phyloP scores from a whole-genome alignment of 2,113 vertebrate genomes.

The Pituophis catenifer region DNA sequence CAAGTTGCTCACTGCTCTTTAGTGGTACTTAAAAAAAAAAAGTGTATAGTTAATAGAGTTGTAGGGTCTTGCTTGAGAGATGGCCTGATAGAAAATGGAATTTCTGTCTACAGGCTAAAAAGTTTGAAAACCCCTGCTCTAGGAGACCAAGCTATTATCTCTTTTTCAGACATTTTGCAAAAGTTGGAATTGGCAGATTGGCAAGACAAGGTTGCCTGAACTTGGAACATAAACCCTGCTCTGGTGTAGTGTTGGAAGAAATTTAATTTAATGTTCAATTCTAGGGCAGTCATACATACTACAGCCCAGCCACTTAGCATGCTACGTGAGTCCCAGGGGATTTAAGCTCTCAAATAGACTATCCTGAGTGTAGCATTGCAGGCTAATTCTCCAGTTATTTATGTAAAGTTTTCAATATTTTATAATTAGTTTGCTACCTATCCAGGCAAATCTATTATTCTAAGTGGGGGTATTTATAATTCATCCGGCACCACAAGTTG shows the following conservation, averaged over 20 bases:
- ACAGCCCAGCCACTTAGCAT: background rate
- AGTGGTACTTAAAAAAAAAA: background rate
- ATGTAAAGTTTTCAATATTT: background rate
- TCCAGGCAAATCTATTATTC: background rate
- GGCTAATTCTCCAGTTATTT: background rate
- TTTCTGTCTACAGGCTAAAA: background rate
- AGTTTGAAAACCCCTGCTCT: background rate
- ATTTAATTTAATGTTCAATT: rapidly evolving
- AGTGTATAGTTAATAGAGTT: background rate
- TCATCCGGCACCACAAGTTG: background rate
- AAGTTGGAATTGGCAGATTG: background rate
- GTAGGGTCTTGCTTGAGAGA: background rate
- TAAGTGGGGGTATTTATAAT: background rate
- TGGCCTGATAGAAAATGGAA: background rate
- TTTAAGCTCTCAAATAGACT: background rate
- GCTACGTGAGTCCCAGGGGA: too few species aligned
- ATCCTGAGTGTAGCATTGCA: background rate
- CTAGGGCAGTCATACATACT: background rate
- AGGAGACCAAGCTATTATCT: background rate
- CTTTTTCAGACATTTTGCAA: background rate
- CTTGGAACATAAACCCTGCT: background rate
- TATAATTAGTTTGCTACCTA: constrained; percentile 8
- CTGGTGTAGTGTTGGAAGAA: too few species aligned
- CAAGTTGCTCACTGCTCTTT: background rate
- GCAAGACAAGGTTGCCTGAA: background rate